Conservation (phyloP, 2,888 invertebrate species). For the Drosophila putrida region DNA sequence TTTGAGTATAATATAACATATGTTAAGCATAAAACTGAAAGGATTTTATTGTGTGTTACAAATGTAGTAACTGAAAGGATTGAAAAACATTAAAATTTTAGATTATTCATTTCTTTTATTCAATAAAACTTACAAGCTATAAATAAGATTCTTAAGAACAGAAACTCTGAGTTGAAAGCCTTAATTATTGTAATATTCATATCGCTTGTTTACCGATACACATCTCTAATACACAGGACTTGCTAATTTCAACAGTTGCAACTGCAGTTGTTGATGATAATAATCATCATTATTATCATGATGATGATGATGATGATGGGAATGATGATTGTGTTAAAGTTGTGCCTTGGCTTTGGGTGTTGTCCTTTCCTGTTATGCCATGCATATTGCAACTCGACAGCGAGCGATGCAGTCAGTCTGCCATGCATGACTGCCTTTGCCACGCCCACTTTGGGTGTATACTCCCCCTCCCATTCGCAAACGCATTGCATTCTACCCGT, state of each 20-base stretch:
- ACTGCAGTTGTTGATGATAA: background rate
- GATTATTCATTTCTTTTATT: no score
- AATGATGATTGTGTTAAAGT: slow-evolving; percentile 34
- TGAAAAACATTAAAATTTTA: no score
- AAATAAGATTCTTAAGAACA: no score
- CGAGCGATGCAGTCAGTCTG: slow-evolving; percentile 15
- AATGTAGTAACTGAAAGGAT: no score
- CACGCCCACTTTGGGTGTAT: slow-evolving; percentile 24
- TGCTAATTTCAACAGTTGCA: slow-evolving; percentile 39
- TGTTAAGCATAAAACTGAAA: no score
- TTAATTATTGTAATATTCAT: no score
- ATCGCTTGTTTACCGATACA: no score
- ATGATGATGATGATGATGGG: slow-evolving; percentile 16
- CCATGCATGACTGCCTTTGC: slow-evolving; percentile 35
- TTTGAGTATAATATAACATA: no score
- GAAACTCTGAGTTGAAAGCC: no score
- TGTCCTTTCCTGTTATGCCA: slow-evolving; percentile 22
- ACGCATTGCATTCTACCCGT: slow-evolving; percentile 11
- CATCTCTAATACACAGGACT: background rate
- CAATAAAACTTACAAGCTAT: no score
- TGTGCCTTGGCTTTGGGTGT: slow-evolving; percentile 34
- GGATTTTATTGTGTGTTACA: no score
- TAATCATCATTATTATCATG: slow-evolving; percentile 5
- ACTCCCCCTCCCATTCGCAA: no score
- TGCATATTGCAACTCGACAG: slow-evolving; percentile 48